phyloP scores from a whole-genome alignment of 2,797 vertebrate species.

The Mionectes olivaceus region DNA sequence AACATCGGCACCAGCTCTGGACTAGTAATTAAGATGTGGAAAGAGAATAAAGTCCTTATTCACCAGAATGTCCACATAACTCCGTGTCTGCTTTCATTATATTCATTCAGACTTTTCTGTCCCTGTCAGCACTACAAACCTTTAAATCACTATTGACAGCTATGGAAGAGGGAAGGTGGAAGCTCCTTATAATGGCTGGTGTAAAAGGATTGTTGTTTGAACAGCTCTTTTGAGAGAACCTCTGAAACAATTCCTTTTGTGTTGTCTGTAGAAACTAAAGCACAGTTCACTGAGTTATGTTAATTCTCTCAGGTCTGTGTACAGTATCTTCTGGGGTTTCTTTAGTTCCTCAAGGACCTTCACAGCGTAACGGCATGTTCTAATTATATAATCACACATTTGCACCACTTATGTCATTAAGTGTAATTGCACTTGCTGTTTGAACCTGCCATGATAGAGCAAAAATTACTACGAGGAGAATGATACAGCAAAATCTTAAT shows the following conservation, averaged over 20 bases:
- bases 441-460: neutral
- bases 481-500: neutral
- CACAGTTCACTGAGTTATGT: neutral
- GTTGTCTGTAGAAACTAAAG: neutral
- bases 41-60: neutral
- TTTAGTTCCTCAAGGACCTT: constrained; percentile 51
- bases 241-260: neutral
- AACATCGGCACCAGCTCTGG: accelerated
- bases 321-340: neutral
- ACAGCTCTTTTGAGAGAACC: neutral
- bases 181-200: neutral
- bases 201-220: neutral
- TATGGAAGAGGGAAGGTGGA: neutral
- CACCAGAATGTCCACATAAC: neutral
- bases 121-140: neutral
- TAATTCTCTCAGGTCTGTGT: neutral
- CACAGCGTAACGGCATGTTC: constrained; percentile 30
- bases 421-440: constrained; percentile 41
- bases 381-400: constrained; percentile 66
- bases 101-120: neutral
- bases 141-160: neutral
- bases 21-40: neutral
- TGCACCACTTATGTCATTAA: constrained; percentile 61
- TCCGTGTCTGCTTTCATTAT: neutral
- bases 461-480: constrained; percentile 48